Evolutionary conservation across 2,797 vertebrate genomes (phyloP).

Genomic region (Phataginus tetradactyla): DNA sequence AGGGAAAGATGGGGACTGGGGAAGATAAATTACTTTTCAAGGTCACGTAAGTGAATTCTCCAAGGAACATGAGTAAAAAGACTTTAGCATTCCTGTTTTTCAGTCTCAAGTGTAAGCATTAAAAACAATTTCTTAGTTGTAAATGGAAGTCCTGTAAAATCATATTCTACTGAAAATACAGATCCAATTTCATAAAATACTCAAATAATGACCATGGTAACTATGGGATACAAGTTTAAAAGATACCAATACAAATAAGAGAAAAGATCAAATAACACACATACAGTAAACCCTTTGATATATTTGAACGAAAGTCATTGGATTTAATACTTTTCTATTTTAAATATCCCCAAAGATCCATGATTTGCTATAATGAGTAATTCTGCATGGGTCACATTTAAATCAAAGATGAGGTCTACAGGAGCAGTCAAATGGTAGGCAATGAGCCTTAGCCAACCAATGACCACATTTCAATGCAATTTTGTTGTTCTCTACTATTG

Average conservation of each 20-base stretch:
- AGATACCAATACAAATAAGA: not conserved
- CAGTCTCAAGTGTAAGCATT: constrained; percentile 19
- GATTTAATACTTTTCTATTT: constrained; percentile 19
- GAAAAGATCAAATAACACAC: not conserved
- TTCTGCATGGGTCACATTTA: not conserved
- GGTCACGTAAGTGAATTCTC: constrained; percentile 16
- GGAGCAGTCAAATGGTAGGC: not conserved
- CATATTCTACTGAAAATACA: not conserved
- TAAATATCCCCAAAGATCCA: constrained; percentile 10
- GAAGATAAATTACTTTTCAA: constrained; percentile 13
- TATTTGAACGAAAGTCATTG: not conserved
- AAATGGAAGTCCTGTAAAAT: constrained; percentile 75
- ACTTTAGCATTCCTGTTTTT: not conserved
- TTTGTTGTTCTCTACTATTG: not conserved
- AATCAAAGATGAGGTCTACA: not conserved
- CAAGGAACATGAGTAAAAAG: not conserved
- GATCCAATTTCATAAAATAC: constrained; percentile 46
- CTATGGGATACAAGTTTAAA: not conserved
- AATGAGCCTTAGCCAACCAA: not conserved
- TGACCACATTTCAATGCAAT: not conserved
- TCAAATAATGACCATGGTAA: not conserved
- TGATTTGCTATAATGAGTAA: not conserved
- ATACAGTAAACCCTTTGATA: not conserved
- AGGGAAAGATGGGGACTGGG: not conserved
- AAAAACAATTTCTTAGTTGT: constrained; percentile 50